A percentile compares a stretch with the other conserved stretches of the same genome.
Evolutionary conservation across 2,113 vertebrate genomes (phyloP).

Genomic region (Rhinolophus sinicus): DNA sequence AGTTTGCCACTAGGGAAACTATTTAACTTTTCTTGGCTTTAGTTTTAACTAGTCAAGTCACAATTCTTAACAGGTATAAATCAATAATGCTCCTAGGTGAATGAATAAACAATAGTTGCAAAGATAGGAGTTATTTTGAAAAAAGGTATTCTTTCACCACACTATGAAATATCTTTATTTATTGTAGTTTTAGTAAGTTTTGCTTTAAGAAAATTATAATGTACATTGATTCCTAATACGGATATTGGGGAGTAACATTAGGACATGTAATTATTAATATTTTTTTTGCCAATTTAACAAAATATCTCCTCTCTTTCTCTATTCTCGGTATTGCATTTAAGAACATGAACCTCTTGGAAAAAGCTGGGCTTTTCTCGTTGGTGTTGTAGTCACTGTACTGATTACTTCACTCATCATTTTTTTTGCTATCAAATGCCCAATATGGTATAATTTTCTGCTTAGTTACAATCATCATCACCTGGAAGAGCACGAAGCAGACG

Average conservation of each 20-base stretch:
- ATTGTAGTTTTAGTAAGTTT: conserved; percentile 20
- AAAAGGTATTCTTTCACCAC: conserved; percentile 7
- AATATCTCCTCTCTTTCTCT: not conserved
- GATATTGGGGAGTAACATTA: not conserved
- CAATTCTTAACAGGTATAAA: not conserved
- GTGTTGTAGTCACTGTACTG: conserved; percentile 87
- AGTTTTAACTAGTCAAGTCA: conserved; percentile 22
- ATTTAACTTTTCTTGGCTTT: conserved; percentile 44
- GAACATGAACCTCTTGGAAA: conserved; percentile 82
- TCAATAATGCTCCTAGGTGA: conserved; percentile 12
- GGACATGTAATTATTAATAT: not conserved
- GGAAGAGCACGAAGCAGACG: conserved; percentile 84
- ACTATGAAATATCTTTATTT: conserved; percentile 30
- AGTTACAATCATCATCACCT: conserved; percentile 92
- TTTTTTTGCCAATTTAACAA: conserved; percentile 62
- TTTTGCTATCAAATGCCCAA: conserved; percentile 90
- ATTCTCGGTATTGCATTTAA: conserved; percentile 45
- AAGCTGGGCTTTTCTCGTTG: conserved; percentile 91
- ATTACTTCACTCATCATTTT: conserved; percentile 88
- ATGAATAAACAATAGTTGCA: not conserved
- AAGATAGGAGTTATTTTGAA: not conserved
- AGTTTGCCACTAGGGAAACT: not conserved
- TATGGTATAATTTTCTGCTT: conserved; percentile 90
- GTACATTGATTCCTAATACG: conserved; percentile 11
- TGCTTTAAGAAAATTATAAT: conserved; percentile 32